Evolutionary conservation across 2,888 invertebrate genomes (phyloP).

Genomic region (Mythimna pallens): DNA sequence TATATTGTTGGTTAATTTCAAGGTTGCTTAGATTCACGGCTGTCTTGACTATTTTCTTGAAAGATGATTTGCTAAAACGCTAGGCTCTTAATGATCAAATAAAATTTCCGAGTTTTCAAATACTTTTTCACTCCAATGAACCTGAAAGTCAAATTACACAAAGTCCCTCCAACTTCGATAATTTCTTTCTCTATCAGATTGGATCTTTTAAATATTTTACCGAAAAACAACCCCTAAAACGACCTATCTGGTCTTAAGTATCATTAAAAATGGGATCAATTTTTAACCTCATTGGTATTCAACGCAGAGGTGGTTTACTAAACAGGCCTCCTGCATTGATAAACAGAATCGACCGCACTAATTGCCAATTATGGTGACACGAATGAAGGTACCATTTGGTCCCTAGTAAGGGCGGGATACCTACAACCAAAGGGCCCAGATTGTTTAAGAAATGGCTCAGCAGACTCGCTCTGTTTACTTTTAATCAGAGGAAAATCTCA

Average conservation of each 20-base stretch:
- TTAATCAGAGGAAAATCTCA: constrained; percentile 47
- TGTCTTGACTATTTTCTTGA: neutral
- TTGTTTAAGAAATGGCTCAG: constrained; percentile 52
- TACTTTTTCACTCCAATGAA: constrained; percentile 9
- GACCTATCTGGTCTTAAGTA: constrained; percentile 35
- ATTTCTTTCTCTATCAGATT: constrained; percentile 8
- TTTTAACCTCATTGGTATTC: constrained; percentile 58
- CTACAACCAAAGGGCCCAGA: constrained; percentile 36
- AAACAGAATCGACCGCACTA: constrained; percentile 69
- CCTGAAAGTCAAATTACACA: constrained; percentile 28
- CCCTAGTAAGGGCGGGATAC: constrained; percentile 36
- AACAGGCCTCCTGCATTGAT: constrained; percentile 58
- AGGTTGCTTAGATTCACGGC: constrained; percentile 1
- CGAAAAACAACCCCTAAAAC: constrained; percentile 11
- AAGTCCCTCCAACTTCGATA: constrained; percentile 5
- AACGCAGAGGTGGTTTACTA: constrained; percentile 36
- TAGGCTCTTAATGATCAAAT: neutral
- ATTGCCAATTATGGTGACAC: constrained; percentile 75
- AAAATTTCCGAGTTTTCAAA: constrained; percentile 7
- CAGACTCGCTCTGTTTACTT: constrained; percentile 37
- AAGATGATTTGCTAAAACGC: neutral
- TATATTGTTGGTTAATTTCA: constrained; percentile 7
- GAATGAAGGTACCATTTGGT: constrained; percentile 69
- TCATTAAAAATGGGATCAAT: constrained; percentile 42
- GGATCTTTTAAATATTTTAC: constrained; percentile 6